phyloP scores from a whole-genome alignment of 2,113 vertebrate species.

The Upupa epops region DNA sequence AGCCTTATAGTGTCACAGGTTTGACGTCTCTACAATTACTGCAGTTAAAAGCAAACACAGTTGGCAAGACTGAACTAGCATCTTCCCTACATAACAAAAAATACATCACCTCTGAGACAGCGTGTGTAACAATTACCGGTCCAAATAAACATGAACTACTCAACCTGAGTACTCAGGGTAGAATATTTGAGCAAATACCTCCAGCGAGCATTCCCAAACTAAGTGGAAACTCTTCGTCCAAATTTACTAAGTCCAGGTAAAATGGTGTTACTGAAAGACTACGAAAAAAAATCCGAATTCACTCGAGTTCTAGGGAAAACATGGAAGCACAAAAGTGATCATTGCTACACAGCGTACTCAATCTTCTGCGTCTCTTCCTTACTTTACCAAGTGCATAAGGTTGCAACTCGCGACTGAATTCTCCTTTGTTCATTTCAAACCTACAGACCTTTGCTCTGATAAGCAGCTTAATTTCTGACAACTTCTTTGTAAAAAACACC shows the following conservation, averaged over 20 bases:
- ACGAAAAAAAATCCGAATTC: constrained; percentile 57
- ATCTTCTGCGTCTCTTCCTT: constrained; percentile 47
- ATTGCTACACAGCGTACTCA: constrained; percentile 25
- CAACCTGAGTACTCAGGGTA: constrained; percentile 31
- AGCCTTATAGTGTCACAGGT: constrained; percentile 66
- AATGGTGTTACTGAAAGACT: constrained; percentile 59
- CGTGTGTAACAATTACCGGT: constrained; percentile 53
- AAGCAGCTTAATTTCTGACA: constrained; percentile 74
- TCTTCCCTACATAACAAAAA: constrained; percentile 59
- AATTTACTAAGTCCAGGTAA: constrained; percentile 49
- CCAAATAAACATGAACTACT: constrained; percentile 51
- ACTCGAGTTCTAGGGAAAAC: constrained; percentile 65
- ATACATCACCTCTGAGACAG: constrained; percentile 43
- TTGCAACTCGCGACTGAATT: constrained; percentile 52
- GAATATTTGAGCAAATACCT: constrained; percentile 46
- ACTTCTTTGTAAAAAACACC: constrained; percentile 81
- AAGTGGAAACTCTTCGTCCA: constrained; percentile 22
- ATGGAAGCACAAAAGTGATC: constrained; percentile 60
- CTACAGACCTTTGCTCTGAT: constrained; percentile 70
- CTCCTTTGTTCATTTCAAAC: constrained; percentile 67
- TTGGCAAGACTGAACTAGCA: constrained; percentile 64
- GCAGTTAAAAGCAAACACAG: constrained; percentile 54
- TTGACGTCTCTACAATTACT: constrained; percentile 62
- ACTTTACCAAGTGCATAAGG: constrained; percentile 68
- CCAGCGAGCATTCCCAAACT: constrained; percentile 43